These are phyloP conservation scores for Mesocentrotus franciscanus DNA, from an alignment of 53 echinoderm and acorn worm genomes.

Conservation along the genomic window DNA sequence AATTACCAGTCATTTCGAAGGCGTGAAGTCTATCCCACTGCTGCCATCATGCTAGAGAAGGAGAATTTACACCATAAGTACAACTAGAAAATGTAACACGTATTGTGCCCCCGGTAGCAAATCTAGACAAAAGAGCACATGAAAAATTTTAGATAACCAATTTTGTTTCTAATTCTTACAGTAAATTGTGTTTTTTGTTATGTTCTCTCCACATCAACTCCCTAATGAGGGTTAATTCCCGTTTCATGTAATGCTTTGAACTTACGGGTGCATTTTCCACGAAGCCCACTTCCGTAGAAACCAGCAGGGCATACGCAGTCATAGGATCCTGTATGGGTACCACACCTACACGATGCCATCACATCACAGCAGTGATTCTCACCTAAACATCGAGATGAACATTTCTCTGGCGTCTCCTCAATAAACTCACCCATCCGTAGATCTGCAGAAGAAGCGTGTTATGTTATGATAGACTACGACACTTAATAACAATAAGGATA, in stretches of 20 bases:
- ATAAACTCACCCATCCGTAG: constrained; percentile 87
- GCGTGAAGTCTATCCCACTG: not conserved
- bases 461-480: too few species aligned
- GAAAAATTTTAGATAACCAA: too few species aligned
- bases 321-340: constrained; percentile 93
- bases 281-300: constrained; percentile 83
- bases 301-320: constrained; percentile 95
- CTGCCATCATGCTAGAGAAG: not conserved
- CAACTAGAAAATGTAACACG: too few species aligned
- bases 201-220: too few species aligned
- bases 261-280: constrained; percentile 89
- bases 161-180: too few species aligned
- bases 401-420: constrained; percentile 73
- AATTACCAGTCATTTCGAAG: too few species aligned
- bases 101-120: too few species aligned
- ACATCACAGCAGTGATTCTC: constrained; percentile 80
- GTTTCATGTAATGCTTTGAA: not conserved
- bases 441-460: constrained; percentile 69
- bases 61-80: too few species aligned
- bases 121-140: too few species aligned
- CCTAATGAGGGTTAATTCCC: too few species aligned
- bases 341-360: constrained; percentile 88
- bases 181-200: too few species aligned
- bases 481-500: too few species aligned
- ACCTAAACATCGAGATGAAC: constrained; percentile 77